Conservation (phyloP, 2,797 vertebrate species). For the Mus caroli region DNA sequence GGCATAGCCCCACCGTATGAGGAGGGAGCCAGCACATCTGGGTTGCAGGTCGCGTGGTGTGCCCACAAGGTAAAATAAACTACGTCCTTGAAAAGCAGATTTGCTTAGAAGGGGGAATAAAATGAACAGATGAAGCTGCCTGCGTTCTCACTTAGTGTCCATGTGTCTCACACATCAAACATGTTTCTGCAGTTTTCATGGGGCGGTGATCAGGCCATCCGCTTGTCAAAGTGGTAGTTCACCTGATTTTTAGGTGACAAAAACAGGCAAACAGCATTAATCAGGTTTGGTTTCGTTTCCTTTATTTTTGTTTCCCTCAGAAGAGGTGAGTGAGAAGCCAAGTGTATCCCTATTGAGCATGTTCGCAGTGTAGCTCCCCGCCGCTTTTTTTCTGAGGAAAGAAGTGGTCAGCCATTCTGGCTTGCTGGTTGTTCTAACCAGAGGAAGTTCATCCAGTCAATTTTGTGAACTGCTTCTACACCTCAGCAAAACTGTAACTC, state of each 20-base stretch:
- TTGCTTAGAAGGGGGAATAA: slow-evolving; percentile 2
- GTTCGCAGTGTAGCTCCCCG: not conserved
- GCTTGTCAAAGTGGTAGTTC: not conserved
- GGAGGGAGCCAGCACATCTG: not conserved
- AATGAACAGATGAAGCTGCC: not conserved
- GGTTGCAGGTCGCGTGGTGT: too few relatives aligned
- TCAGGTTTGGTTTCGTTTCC: slow-evolving; percentile 57
- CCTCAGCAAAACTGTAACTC: slow-evolving; percentile 17
- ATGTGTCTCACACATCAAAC: not conserved
- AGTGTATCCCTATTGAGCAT: slow-evolving; percentile 5
- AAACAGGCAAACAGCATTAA: slow-evolving; percentile 61
- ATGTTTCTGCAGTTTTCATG: not conserved
- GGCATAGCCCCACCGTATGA: not conserved
- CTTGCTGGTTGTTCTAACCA: slow-evolving; percentile 15
- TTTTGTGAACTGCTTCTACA: slow-evolving; percentile 21
- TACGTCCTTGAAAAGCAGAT: not conserved
- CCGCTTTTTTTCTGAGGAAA: slow-evolving; percentile 21
- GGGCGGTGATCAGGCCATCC: not conserved
- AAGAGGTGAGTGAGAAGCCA: slow-evolving; percentile 62
- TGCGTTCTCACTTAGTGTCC: not conserved
- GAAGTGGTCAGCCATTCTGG: slow-evolving; percentile 14
- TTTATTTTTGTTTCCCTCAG: slow-evolving; percentile 65
- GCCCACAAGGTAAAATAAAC: not conserved
- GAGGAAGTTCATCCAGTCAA: not conserved
- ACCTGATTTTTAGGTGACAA: slow-evolving; percentile 63